Evolutionary conservation across 1,140 invertebrate species (phyloP).

Genomic region (Plutomurus gul): DNA sequence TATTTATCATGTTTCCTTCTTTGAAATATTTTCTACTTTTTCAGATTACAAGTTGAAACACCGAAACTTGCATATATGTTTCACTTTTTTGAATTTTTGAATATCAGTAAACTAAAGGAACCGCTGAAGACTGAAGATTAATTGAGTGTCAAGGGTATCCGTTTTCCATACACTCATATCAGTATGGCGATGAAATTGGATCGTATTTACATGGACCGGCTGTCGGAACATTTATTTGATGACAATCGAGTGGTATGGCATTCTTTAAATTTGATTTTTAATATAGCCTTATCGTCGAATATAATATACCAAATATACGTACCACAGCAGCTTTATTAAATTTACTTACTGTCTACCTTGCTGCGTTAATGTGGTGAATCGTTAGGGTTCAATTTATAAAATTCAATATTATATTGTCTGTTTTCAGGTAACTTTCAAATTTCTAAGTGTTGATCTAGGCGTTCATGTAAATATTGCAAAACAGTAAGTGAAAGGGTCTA

Average conservation of each 20-base stretch:
- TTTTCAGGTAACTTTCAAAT: slow-evolving; percentile 53
- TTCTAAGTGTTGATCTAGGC: slow-evolving; percentile 46
- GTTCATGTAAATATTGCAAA: slow-evolving; percentile 54
- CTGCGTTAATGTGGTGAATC: not conserved
- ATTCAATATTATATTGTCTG: not conserved
- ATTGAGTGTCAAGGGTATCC: too few species aligned
- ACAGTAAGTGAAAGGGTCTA: slow-evolving; percentile 45
- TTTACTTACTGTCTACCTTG: too few species aligned
- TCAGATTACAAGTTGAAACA: too few species aligned
- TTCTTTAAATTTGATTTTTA: not conserved
- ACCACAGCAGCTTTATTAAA: too few species aligned
- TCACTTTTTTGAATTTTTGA: too few species aligned
- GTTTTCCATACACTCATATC: too few species aligned
- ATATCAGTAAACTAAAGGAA: too few species aligned
- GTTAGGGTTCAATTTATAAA: not conserved
- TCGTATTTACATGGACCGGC: slow-evolving; percentile 41
- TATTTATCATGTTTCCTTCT: not conserved
- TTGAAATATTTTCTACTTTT: too few species aligned
- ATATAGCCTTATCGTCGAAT: not conserved
- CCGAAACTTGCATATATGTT: too few species aligned
- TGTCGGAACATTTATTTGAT: slow-evolving; percentile 47
- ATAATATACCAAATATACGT: too few species aligned
- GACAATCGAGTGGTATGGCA: slow-evolving; percentile 48
- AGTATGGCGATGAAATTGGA: slow-evolving; percentile 24
- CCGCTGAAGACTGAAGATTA: too few species aligned